Percentiles rank a stretch among this genome's conserved stretches.
phyloP scores from a whole-genome alignment of 2,888 invertebrate species.

The Hoplodrina blanda region DNA sequence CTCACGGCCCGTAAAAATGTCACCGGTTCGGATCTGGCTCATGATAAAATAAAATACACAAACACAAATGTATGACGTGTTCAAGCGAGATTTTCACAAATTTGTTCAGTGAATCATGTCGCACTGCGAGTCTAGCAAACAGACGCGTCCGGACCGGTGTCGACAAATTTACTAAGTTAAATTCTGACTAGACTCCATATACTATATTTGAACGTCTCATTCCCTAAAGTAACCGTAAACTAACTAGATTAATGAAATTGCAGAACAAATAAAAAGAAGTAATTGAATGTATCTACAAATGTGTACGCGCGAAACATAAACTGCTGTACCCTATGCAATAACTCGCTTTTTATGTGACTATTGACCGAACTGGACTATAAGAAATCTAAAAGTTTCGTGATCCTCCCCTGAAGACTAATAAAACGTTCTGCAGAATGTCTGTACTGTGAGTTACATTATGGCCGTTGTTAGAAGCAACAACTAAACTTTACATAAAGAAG shows the following conservation, averaged over 20 bases:
- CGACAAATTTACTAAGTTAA: slow-evolving; percentile 67
- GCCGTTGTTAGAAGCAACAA: slow-evolving; percentile 54
- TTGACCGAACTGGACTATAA: slow-evolving; percentile 64
- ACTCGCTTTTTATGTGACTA: slow-evolving; percentile 66
- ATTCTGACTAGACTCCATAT: slow-evolving; percentile 55
- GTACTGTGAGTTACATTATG: slow-evolving; percentile 56
- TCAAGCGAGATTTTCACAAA: slow-evolving; percentile 77
- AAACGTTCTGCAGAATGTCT: slow-evolving; percentile 65
- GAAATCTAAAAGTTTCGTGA: slow-evolving; percentile 69
- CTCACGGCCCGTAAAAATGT: slow-evolving; percentile 69
- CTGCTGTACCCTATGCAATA: slow-evolving; percentile 59
- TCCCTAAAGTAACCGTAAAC: slow-evolving; percentile 38
- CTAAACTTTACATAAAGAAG: slow-evolving; percentile 51
- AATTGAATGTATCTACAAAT: slow-evolving; percentile 43
- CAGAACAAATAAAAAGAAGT: slow-evolving; percentile 51
- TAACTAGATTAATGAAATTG: slow-evolving; percentile 50
- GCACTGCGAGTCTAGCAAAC: slow-evolving; percentile 70
- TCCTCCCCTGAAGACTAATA: slow-evolving; percentile 68
- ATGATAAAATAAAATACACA: slow-evolving; percentile 74
- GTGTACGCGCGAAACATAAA: slow-evolving; percentile 51
- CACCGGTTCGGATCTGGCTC: slow-evolving; percentile 62
- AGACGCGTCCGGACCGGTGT: slow-evolving; percentile 63
- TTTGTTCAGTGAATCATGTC: slow-evolving; percentile 79
- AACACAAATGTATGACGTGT: slow-evolving; percentile 72
- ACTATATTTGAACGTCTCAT: slow-evolving; percentile 37